Evolutionary conservation across 2,113 vertebrate species (phyloP).

Genomic region (Podilymbus podiceps): DNA sequence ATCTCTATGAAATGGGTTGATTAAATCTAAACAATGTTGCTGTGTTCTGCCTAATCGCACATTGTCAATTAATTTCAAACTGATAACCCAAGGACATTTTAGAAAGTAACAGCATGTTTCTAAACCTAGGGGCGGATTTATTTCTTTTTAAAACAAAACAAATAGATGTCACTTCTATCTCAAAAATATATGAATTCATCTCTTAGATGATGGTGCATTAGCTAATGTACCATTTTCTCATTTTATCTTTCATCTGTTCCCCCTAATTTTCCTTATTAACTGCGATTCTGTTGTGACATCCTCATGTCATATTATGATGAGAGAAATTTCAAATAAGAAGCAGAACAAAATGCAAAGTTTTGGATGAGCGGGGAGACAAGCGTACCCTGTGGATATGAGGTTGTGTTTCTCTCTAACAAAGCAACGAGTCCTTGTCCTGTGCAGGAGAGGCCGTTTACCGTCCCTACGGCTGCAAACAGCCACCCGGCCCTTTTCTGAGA

Average conservation of each 20-base stretch:
- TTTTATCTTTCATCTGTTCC: slow-evolving; percentile 38
- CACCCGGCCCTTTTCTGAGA: neutral
- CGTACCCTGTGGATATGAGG: neutral
- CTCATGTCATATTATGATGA: neutral
- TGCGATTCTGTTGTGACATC: slow-evolving; percentile 53
- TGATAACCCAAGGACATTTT: slow-evolving; percentile 49
- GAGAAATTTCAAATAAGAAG: neutral
- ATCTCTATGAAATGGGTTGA: slow-evolving; percentile 52
- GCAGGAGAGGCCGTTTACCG: neutral
- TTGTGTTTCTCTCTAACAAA: neutral
- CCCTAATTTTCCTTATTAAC: slow-evolving; percentile 54
- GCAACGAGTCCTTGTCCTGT: neutral
- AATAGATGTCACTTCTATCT: neutral
- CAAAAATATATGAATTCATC: neutral
- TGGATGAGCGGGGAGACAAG: neutral
- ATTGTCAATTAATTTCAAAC: slow-evolving; percentile 35
- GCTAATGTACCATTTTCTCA: neutral
- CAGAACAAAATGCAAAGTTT: neutral
- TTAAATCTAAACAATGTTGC: neutral
- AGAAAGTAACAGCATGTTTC: slow-evolving; percentile 20
- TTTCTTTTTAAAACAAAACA: slow-evolving; percentile 10
- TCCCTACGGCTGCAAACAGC: neutral
- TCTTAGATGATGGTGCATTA: neutral
- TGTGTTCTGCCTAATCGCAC: slow-evolving; percentile 23
- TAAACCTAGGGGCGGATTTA: slow-evolving; percentile 16